Evolutionary conservation across 2,888 invertebrate genomes (phyloP).

Genomic region (Tinea trinotella): DNA sequence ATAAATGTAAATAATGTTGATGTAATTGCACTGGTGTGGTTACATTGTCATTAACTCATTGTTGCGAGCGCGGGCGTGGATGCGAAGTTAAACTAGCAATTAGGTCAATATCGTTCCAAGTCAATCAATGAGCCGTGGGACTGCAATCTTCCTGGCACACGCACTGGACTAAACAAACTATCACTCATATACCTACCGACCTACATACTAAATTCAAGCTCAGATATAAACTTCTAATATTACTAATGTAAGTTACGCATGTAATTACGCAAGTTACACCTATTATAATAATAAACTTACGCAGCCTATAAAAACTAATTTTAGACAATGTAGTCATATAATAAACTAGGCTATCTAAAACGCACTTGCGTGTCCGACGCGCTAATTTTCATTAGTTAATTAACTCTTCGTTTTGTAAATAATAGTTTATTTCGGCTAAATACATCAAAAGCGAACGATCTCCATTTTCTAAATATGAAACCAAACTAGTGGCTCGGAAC

Average conservation of each 20-base stretch:
- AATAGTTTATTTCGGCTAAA: background rate
- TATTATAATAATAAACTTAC: background rate
- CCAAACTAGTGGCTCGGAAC: background rate
- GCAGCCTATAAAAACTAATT: background rate
- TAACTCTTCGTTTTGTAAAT: conserved; percentile 24
- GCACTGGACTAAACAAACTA: conserved; percentile 5
- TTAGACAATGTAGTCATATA: conserved; percentile 6
- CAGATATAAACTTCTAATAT: background rate
- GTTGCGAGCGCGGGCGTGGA: background rate
- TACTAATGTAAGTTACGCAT: background rate
- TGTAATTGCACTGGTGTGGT: too few relatives aligned
- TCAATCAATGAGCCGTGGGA: conserved; percentile 16
- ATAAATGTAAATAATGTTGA: too few relatives aligned
- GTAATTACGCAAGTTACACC: too few relatives aligned
- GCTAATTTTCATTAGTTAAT: conserved; percentile 54
- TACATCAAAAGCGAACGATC: background rate
- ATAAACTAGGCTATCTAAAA: background rate
- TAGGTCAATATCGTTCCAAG: conserved; percentile 18
- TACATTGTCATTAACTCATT: too few relatives aligned
- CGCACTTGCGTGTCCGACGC: conserved; percentile 33
- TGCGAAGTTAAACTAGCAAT: background rate
- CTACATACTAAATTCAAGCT: conserved; percentile 4
- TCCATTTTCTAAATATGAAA: background rate
- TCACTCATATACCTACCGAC: conserved; percentile 7
- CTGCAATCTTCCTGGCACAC: conserved; percentile 13